Percentiles rank a stretch among this genome's conserved stretches.
phyloP scores from a whole-genome alignment of 2,113 vertebrate species.

The Lota lota region DNA sequence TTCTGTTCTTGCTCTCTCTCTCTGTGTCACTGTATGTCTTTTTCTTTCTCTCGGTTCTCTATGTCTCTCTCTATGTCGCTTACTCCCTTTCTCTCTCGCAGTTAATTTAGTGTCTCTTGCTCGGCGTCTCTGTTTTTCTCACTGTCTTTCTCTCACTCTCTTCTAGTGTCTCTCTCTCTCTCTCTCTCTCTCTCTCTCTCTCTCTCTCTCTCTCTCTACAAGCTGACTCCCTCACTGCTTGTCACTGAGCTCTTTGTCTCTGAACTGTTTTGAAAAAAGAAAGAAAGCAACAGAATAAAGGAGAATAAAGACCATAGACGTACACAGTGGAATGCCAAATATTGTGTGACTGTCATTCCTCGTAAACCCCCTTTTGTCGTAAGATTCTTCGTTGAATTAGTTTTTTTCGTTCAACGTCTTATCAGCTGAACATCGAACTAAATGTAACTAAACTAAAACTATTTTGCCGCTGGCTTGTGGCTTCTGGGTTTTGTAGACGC shows the following conservation, averaged over 20 bases:
- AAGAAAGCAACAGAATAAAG: no score
- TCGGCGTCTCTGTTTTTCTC: conserved; percentile 1
- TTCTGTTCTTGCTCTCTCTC: conserved; percentile 21
- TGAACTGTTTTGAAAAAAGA: no score
- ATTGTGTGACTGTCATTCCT: no score
- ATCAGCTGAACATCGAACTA: no score
- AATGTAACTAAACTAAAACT: no score
- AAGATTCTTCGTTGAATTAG: no score
- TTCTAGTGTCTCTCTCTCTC: neutral
- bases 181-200: neutral
- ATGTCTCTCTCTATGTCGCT: neutral
- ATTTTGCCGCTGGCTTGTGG: no score
- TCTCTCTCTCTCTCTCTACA: neutral
- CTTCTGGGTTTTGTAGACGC: no score
- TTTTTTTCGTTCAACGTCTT: no score
- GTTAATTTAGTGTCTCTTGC: neutral
- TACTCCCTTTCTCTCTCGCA: neutral
- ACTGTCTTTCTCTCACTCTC: neutral
- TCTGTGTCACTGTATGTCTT: conserved; percentile 51
- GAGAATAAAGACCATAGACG: no score
- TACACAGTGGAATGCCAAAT: no score
- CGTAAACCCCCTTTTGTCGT: no score
- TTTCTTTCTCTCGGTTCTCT: conserved; percentile 10
- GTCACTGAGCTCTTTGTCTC: neutral
- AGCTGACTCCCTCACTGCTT: neutral